These are phyloP conservation scores for Micromesistius poutassou DNA, from an alignment of 2,797 vertebrate genomes.

Conservation along the genomic window DNA sequence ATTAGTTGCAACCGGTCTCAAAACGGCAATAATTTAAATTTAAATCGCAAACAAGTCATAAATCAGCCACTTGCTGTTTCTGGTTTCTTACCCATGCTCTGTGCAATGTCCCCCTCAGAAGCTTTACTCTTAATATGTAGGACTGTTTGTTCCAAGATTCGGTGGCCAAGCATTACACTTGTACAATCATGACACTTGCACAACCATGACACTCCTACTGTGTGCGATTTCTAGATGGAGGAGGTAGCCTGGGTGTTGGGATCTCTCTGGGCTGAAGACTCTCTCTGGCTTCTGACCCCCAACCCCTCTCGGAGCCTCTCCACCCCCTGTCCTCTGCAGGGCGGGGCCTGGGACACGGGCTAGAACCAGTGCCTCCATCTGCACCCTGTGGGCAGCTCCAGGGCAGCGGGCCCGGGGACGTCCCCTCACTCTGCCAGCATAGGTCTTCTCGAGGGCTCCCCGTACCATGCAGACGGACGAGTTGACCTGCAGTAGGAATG, in stretches of 20 bases:
- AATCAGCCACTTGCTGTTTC: background rate
- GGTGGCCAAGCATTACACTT: too few species aligned
- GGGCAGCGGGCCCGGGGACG: background rate
- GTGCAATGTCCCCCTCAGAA: background rate
- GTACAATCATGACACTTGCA: too few species aligned
- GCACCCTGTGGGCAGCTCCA: background rate
- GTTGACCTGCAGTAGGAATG: background rate
- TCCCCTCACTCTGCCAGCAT: background rate
- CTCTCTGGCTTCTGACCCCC: slow-evolving; percentile 3
- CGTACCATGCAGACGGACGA: background rate
- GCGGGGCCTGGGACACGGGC: background rate
- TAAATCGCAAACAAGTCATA: background rate
- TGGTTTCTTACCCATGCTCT: background rate
- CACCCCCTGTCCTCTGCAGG: background rate
- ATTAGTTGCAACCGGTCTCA: too few species aligned
- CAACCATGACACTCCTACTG: background rate
- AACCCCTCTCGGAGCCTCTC: background rate
- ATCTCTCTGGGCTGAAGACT: slow-evolving; percentile 1
- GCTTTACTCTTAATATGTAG: background rate
- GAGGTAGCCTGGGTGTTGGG: slow-evolving; percentile 52
- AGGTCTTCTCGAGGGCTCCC: background rate
- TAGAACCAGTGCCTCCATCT: background rate
- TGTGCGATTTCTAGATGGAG: slow-evolving; percentile 72
- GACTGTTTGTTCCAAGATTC: background rate
- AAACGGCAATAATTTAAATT: too few species aligned